phyloP scores from a whole-genome alignment of 2,888 invertebrate species.

The Disparrhopalites patrizii region DNA sequence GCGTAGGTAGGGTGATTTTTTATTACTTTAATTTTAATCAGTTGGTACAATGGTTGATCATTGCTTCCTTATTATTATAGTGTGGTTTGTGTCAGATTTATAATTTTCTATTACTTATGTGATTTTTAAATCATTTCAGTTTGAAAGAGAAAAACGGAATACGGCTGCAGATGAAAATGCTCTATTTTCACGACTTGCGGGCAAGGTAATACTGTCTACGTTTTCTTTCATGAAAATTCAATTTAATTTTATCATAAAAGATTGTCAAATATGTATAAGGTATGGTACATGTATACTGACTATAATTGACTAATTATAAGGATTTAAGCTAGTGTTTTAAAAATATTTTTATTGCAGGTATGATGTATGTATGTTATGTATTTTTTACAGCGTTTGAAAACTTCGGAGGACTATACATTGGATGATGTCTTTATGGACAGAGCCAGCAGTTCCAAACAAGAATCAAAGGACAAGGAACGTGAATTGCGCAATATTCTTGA shows the following conservation, averaged over 20 bases:
- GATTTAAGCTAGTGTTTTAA: no score
- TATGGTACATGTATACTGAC: no score
- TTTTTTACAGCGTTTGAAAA: slow-evolving; percentile 21
- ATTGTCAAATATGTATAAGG: background rate
- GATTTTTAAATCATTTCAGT: slow-evolving; percentile 48
- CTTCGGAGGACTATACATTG: slow-evolving; percentile 60
- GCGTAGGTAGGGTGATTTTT: background rate
- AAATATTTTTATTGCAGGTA: background rate
- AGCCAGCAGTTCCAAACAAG: slow-evolving; percentile 54
- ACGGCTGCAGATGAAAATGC: slow-evolving; percentile 75
- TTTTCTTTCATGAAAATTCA: background rate
- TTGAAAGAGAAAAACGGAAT: slow-evolving; percentile 67
- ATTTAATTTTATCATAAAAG: no score
- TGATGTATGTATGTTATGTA: background rate
- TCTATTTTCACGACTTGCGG: slow-evolving; percentile 70
- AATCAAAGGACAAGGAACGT: slow-evolving; percentile 60
- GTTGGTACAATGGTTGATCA: no score
- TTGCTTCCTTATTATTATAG: no score
- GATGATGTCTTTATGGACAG: slow-evolving; percentile 81
- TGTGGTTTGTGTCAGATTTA: slow-evolving; percentile 3
- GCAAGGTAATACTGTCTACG: slow-evolving; percentile 52
- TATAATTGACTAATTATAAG: no score
- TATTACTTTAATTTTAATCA: no score
- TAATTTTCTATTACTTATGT: slow-evolving; percentile 4
- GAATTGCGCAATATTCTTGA: slow-evolving; percentile 65